Conservation (phyloP, 1,140 invertebrate species). For the Cyclina sinensis region DNA sequence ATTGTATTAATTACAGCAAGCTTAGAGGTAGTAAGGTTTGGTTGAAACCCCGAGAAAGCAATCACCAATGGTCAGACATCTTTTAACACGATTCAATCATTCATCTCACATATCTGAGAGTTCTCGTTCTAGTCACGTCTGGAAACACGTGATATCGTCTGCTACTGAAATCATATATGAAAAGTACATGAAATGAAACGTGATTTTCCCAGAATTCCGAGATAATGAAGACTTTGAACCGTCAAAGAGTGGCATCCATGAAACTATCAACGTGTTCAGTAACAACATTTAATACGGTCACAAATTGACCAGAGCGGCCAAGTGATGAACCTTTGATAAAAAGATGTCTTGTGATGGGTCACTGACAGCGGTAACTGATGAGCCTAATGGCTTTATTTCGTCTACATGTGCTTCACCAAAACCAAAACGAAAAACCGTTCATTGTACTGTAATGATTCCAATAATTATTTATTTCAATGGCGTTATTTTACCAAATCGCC, state of each 20-base stretch:
- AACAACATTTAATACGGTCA: neutral
- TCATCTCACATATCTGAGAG: neutral
- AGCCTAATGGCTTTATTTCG: constrained; percentile 6
- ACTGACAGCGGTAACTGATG: constrained; percentile 3
- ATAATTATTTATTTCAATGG: too few species aligned
- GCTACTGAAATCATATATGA: constrained; percentile 5
- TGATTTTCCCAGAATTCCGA: neutral
- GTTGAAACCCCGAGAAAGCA: neutral
- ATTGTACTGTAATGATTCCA: neutral
- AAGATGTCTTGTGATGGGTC: neutral
- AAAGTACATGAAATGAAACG: neutral
- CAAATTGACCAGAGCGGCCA: constrained; percentile 31
- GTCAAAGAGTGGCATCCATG: neutral
- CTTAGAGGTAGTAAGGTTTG: neutral
- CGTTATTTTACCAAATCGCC: too few species aligned
- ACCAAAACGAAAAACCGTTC: neutral
- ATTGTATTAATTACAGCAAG: too few species aligned
- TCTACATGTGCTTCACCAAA: neutral
- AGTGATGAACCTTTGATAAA: constrained; percentile 32
- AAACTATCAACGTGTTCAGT: neutral
- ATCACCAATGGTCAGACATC: neutral
- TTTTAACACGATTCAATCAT: neutral
- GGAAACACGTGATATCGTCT: neutral
- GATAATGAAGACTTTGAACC: neutral
- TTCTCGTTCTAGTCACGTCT: neutral